phyloP scores from a whole-genome alignment of 2,888 invertebrate genomes.

The Mechanitis messenoides region DNA sequence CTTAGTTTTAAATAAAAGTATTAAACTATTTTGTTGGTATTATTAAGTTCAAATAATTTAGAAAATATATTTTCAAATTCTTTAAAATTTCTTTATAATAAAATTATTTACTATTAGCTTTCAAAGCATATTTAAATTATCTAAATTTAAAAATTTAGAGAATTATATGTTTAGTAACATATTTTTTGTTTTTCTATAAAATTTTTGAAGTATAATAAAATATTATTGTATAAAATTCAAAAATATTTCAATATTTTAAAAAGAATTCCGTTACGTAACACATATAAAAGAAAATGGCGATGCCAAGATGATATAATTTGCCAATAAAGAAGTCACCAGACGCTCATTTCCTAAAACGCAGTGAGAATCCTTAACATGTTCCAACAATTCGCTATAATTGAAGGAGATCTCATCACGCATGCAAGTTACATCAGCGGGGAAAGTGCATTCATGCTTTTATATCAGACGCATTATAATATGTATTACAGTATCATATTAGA shows the following conservation, averaged over 20 bases:
- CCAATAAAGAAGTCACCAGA: conserved; percentile 16
- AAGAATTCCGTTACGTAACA: neutral
- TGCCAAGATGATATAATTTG: conserved; percentile 11
- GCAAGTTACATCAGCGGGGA: conserved; percentile 57
- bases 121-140: too few species aligned
- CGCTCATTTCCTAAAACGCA: conserved; percentile 10
- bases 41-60: too few species aligned
- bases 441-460: conserved; percentile 60
- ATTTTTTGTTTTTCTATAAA: too few species aligned
- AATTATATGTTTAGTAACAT: too few species aligned
- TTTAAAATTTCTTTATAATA: neutral
- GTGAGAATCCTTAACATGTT: conserved; percentile 49
- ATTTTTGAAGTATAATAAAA: too few species aligned
- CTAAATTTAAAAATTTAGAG: too few species aligned
- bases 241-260: neutral
- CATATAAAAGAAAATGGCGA: conserved; percentile 1
- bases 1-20: too few species aligned
- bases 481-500: neutral
- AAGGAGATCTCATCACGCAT: conserved; percentile 56
- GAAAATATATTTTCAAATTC: neutral
- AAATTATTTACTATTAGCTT: too few species aligned
- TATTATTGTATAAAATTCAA: neutral
- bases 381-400: conserved; percentile 44
- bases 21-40: too few species aligned
- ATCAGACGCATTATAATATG: conserved; percentile 13